Conservation (phyloP, 2,888 invertebrate species). For the Hydrotaea diabolus region DNA sequence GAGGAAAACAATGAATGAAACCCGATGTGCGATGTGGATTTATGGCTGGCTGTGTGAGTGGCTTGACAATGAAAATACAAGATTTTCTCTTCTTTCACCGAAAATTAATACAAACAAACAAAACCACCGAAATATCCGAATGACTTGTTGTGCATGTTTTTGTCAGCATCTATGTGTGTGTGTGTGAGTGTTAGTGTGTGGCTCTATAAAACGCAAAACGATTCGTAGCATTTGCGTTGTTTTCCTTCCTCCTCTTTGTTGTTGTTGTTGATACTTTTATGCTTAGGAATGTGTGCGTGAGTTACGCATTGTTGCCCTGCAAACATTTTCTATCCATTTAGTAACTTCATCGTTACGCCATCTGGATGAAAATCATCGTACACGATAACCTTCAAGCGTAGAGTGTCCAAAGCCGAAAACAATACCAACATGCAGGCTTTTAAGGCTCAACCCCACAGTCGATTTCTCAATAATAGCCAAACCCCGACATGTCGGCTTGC, state of each 20-base stretch:
- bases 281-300: neutral
- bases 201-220: neutral
- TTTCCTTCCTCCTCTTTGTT: neutral
- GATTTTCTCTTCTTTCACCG: constrained; percentile 25
- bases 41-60: constrained; percentile 26
- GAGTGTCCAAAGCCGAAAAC: too few relatives aligned
- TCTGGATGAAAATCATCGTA: too few relatives aligned
- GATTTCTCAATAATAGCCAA: too few relatives aligned
- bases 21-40: constrained; percentile 42
- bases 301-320: neutral
- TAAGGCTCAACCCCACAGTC: too few relatives aligned
- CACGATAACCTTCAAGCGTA: too few relatives aligned
- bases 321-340: too few relatives aligned
- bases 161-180: too few relatives aligned
- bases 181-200: neutral
- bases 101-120: neutral
- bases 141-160: constrained; percentile 47
- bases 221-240: constrained; percentile 10
- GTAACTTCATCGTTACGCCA: too few relatives aligned
- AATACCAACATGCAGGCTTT: too few relatives aligned
- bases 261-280: neutral
- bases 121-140: constrained; percentile 1
- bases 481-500: too few relatives aligned
- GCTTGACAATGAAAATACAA: constrained; percentile 54
- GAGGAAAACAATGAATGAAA: constrained; percentile 47